Base-by-base conservation (phyloP, 2,888 invertebrate species). In the Dendrolimus houi region DNA sequence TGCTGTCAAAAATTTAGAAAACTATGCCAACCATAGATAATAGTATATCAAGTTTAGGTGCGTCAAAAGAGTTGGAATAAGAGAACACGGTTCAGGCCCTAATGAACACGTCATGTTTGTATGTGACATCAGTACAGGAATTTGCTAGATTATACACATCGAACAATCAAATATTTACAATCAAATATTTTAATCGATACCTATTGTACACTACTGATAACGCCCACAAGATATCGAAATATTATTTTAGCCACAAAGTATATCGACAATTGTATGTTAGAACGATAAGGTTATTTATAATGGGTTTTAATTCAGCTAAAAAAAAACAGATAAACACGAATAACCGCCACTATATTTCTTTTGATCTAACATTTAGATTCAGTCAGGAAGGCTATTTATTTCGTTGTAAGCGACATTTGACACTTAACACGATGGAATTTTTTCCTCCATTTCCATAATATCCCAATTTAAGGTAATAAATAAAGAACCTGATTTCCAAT, bases 201-300 rank as follows among this genome's bases (percentile, higher is more conserved):
- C 59, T 57, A 58, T 58, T 59, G 57, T 65, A 62, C 62, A 62
- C 58, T 62, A 17, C 17, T 40, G 61, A 59, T 59, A 62, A 54
- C 41, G 41, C 47, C 47, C 47, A 10, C 9, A 10, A 47, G 47
- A 47, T 47, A 47, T 47, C 47, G 9, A 12, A 47, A 47, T 12
- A 47, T 8, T 9, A 47, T 10, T 47, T 8, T 8, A 47, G 47
- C 47, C 47, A 47, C 12, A 47, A 47, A 47, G 47, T 7, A 8
- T 47, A 9, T 9, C 9, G 9, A 29, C 29, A 29, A 29, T 29
- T 29, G 29, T 29, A 47, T 47, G 8, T 47, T 47, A 47, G 47
- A 47, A 47, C 2, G 47, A 47, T 47, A 47, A 47, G 0, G 47
- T 47, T 47, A 47, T 47, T 47, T 47, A 47, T 0, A 8, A 47